Evolutionary conservation across 2,888 invertebrate genomes (phyloP), one percentile per base, ranked within the genome.

Genomic region (Eumerus sabulonum): DNA sequence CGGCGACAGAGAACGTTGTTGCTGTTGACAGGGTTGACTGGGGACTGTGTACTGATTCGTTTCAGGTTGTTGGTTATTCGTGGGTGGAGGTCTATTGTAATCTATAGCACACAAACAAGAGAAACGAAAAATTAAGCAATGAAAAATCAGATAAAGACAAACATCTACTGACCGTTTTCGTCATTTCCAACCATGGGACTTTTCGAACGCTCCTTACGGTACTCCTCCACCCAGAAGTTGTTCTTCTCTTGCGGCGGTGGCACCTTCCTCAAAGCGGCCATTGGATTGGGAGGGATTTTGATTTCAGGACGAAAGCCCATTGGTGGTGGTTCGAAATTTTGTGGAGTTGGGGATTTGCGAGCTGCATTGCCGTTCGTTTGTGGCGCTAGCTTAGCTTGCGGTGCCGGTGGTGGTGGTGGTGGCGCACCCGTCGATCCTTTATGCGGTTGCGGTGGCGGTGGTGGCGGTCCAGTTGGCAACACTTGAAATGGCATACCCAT

Each of bases 281-380:
- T 94, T 0, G 94, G 94, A 86, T 94, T 94, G 77, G 93, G 90
- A 7, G 94, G 94, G 54, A 94, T 94, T 16, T 93, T 93, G 84
- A 94, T 94, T 89, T 94, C 94, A 14, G 94, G 94, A 73, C 94
- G 90, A 86, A 92, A 92, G 38, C 92, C 92, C 56, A 89, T 85
- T 63, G 90, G 90, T 57, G 91, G 88, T 53, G 89, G 88, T 84
- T 90, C 90, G 62, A 89, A 88, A 66, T 86, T 86, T 85, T 91
- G 92, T 51, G 91, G 91, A 47, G 91, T 90, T 62, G 90, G 89
- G 83, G 83, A 87, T 83, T 71, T 88, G 85, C 83, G 89, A 84
- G 87, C 89, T 14, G 73, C 54, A 47, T 50, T 74, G 83, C 83
- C 90, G 38, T 92, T 91, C 66, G 91, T 88, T 5, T 92, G 91